A percentile compares a stretch with the other conserved stretches of the same genome.
Evolutionary conservation across 2,888 invertebrate genomes (phyloP).

Genomic region (Himalopsyche anomala): DNA sequence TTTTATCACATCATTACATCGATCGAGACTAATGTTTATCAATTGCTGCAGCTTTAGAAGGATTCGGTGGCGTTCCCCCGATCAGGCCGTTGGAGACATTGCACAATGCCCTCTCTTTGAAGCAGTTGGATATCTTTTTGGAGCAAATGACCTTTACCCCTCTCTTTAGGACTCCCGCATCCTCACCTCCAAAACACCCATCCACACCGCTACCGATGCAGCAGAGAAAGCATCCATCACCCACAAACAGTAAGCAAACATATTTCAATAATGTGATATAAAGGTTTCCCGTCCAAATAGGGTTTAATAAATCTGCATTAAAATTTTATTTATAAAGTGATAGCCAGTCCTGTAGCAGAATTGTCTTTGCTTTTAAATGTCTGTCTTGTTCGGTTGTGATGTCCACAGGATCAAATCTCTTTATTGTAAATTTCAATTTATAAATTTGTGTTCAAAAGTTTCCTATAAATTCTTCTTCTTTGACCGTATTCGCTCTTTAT

Average conservation of each 20-base stretch:
- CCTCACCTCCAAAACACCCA: constrained; percentile 82
- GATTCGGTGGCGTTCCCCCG: constrained; percentile 94
- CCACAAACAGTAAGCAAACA: constrained; percentile 73
- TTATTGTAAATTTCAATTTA: too few relatives aligned
- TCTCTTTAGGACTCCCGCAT: constrained; percentile 84
- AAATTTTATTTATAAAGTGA: too few relatives aligned
- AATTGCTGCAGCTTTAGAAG: constrained; percentile 81
- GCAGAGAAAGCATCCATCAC: constrained; percentile 69
- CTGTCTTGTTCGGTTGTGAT: too few relatives aligned
- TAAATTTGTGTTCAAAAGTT: too few relatives aligned
- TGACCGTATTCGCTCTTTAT: too few relatives aligned
- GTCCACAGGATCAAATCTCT: too few relatives aligned
- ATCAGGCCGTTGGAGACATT: constrained; percentile 97
- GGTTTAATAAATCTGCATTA: too few relatives aligned
- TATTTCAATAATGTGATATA: neutral
- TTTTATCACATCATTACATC: neutral
- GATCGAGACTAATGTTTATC: neutral
- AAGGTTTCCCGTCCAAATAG: too few relatives aligned
- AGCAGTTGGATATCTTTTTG: constrained; percentile 93
- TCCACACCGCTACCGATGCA: constrained; percentile 76
- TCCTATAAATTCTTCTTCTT: too few relatives aligned
- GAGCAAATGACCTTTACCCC: constrained; percentile 89
- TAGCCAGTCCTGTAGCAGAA: too few relatives aligned
- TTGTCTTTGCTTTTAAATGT: too few relatives aligned
- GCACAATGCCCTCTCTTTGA: constrained; percentile 96